phyloP scores from a whole-genome alignment of 2,888 invertebrate genomes.

The Patella pellucida region DNA sequence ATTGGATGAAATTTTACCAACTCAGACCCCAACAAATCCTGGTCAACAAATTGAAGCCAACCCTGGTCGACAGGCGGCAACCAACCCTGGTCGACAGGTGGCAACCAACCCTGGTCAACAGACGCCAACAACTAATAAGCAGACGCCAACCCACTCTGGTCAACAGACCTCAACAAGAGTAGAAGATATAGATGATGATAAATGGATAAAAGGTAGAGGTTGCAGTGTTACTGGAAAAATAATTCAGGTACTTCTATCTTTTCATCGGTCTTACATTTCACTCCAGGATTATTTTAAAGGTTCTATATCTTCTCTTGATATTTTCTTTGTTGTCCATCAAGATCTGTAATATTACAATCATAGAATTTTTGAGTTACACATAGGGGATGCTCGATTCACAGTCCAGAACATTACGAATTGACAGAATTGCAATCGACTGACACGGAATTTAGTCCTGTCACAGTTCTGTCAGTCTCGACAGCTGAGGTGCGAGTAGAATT shows the following conservation, averaged over 20 bases:
- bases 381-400: no score
- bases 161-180: constrained; percentile 21
- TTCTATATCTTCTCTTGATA: no score
- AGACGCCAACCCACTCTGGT: neutral
- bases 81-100: neutral
- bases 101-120: neutral
- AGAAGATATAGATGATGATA: constrained; percentile 33
- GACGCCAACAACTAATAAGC: no score
- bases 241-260: constrained; percentile 4
- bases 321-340: no score
- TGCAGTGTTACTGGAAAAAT: constrained; percentile 15
- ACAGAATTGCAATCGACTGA: no score
- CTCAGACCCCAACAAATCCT: neutral
- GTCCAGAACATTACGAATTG: no score
- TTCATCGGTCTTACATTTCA: constrained; percentile 47
- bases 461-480: no score
- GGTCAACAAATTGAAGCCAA: neutral
- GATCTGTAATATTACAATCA: no score
- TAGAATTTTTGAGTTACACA: no score
- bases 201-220: constrained; percentile 21
- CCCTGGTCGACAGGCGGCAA: neutral
- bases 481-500: no score
- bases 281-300: constrained; percentile 18
- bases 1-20: constrained; percentile 12
- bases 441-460: no score